Evolutionary conservation across 2,113 vertebrate genomes (phyloP).

Genomic region (Percina caprodes): DNA sequence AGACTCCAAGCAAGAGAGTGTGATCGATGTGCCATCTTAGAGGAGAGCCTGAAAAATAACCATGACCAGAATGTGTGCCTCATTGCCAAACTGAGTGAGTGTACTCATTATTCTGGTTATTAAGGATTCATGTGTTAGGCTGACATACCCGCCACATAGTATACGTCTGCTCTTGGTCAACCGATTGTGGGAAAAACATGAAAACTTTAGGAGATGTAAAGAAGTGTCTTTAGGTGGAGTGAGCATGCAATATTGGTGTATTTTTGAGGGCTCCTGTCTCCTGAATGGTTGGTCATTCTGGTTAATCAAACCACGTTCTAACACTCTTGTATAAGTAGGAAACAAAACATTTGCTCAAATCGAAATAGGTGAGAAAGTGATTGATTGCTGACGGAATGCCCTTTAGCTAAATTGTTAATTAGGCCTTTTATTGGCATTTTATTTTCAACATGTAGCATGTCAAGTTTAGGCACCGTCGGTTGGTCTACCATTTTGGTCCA

Average conservation of each 20-base stretch:
- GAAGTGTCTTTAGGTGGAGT: neutral
- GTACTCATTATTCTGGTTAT: neutral
- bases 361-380: no score
- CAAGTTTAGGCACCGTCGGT: neutral
- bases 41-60: conserved; percentile 89
- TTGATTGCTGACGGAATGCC: no score
- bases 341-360: no score
- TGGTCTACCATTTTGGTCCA: neutral
- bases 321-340: no score
- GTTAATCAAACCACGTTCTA: no score
- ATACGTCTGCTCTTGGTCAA: neutral
- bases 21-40: conserved; percentile 89
- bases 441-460: neutral
- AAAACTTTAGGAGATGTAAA: neutral
- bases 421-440: no score
- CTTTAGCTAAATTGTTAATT: no score
- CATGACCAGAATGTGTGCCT: conserved; percentile 88
- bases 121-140: no score
- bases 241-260: neutral
- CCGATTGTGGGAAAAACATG: neutral
- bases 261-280: neutral
- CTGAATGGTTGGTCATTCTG: neutral
- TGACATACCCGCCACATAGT: no score
- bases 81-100: conserved; percentile 92
- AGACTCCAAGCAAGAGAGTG: conserved; percentile 91